Evolutionary conservation across 2,113 vertebrate genomes (phyloP).

Genomic region (Cololabis saira): DNA sequence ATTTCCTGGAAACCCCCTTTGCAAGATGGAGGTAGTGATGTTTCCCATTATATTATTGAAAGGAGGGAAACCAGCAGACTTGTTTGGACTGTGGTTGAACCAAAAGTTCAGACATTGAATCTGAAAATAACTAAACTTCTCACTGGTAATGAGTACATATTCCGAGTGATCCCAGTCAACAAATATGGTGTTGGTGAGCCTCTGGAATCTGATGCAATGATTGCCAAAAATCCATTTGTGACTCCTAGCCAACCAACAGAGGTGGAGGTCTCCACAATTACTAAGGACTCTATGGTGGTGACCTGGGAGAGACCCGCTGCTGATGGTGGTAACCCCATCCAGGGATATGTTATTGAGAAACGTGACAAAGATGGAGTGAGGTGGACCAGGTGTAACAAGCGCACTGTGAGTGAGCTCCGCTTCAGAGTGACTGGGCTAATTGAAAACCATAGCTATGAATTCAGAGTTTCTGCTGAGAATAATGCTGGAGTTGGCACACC

Average conservation of each 20-base stretch:
- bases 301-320: conserved; percentile 94
- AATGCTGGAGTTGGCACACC: conserved; percentile 93
- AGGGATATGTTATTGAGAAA: conserved; percentile 95
- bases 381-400: conserved; percentile 97
- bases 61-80: conserved; percentile 96
- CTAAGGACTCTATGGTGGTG: conserved; percentile 97
- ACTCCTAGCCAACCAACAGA: conserved; percentile 89
- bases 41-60: conserved; percentile 94
- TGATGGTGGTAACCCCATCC: conserved; percentile 94
- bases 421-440: conserved; percentile 94
- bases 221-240: conserved; percentile 93
- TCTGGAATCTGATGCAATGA: conserved; percentile 91
- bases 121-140: conserved; percentile 96
- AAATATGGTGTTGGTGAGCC: conserved; percentile 96
- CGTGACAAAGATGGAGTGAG: conserved; percentile 96
- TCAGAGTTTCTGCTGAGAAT: conserved; percentile 96
- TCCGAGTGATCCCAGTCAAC: conserved; percentile 97
- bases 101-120: conserved; percentile 90
- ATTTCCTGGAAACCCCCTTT: conserved; percentile 93
- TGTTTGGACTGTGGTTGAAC: conserved; percentile 94
- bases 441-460: conserved; percentile 95
- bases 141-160: conserved; percentile 97
- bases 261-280: conserved; percentile 91
- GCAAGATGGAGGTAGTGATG: conserved; percentile 94
- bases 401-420: conserved; percentile 90